phyloP scores from a whole-genome alignment of 2,888 invertebrate genomes.

The Cremastinae sp. region DNA sequence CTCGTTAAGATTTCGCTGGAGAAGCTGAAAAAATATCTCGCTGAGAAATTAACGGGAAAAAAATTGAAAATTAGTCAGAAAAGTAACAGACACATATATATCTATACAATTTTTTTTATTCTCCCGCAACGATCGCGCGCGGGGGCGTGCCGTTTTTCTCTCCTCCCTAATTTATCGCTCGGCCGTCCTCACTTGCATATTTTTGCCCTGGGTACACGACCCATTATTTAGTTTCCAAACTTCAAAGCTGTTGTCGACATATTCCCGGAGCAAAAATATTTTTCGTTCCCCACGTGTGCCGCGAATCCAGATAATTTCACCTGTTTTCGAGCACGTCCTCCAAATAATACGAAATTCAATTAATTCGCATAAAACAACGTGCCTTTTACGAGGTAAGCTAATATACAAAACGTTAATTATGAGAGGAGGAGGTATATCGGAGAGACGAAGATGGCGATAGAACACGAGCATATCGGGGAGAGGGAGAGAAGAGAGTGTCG shows the following conservation, averaged over 20 bases:
- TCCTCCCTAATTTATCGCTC: too few species aligned
- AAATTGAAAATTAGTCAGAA: too few species aligned
- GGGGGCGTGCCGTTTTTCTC: too few species aligned
- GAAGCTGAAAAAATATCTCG: too few species aligned
- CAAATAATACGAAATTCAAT: slow-evolving; percentile 52
- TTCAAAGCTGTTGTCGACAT: not conserved
- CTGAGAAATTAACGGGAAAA: too few species aligned
- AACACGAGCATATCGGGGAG: slow-evolving; percentile 11
- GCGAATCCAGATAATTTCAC: slow-evolving; percentile 20
- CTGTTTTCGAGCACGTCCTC: slow-evolving; percentile 20
- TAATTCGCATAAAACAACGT: slow-evolving; percentile 57
- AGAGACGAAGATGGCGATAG: not conserved
- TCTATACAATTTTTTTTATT: too few species aligned
- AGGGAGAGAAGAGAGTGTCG: slow-evolving; percentile 39
- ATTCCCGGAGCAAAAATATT: not conserved
- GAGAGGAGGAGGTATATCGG: slow-evolving; percentile 20
- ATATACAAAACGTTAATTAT: slow-evolving; percentile 60
- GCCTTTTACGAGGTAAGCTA: slow-evolving; percentile 44
- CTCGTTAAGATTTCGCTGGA: too few species aligned
- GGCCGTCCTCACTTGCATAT: too few species aligned
- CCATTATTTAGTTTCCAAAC: not conserved
- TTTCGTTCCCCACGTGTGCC: not conserved
- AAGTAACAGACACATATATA: too few species aligned
- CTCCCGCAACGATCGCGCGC: too few species aligned
- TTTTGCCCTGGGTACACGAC: too few species aligned